Conservation (phyloP, 1,140 invertebrate species). For the Augochlora pura region DNA sequence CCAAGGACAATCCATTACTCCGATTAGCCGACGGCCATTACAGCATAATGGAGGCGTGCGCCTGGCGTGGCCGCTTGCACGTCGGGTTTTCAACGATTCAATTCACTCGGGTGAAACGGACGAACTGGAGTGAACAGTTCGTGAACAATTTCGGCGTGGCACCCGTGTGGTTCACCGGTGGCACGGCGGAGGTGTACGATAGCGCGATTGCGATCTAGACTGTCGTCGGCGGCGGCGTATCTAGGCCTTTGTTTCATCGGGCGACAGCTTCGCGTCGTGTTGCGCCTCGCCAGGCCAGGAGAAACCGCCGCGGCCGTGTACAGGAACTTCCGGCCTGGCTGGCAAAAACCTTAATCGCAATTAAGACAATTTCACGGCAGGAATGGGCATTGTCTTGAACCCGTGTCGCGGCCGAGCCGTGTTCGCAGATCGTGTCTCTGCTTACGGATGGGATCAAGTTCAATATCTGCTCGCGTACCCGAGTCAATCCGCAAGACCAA, state of each 20-base stretch:
- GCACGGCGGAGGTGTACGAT: not conserved
- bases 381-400: conserved; percentile 69
- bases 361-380: conserved; percentile 66
- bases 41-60: not conserved
- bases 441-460: no score
- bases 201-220: conserved; percentile 1
- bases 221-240: not conserved
- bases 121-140: conserved; percentile 2
- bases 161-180: no score
- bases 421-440: no score
- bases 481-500: no score
- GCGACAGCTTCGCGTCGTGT: not conserved
- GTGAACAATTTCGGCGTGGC: conserved; percentile 3
- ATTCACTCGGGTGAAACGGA: not conserved
- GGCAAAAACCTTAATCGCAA: conserved; percentile 65
- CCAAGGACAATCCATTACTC: not conserved
- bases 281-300: not conserved
- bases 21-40: conserved; percentile 8
- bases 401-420: conserved; percentile 10
- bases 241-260: conserved; percentile 7
- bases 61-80: not conserved
- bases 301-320: conserved; percentile 40
- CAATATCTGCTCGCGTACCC: no score
- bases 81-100: conserved; percentile 7
- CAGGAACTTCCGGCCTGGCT: conserved; percentile 49